Base-by-base conservation (phyloP, 2,113 vertebrate species). In the Picathartes gymnocephalus region DNA sequence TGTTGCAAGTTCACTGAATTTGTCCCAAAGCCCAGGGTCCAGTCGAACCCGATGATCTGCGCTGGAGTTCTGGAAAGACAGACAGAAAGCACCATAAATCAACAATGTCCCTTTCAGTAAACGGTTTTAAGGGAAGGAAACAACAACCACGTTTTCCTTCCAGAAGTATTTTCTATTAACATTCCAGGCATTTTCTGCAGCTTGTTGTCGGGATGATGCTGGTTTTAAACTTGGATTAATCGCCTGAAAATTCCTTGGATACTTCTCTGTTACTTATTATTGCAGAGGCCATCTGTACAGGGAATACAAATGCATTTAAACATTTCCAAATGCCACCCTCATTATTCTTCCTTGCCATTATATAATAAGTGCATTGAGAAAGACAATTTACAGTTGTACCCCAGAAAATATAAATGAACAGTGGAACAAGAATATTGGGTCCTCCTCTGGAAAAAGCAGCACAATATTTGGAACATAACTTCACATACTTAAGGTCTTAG, bases 1-100 rank as follows among this genome's bases (percentile, higher is more conserved):
- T n/a, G 99, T 99, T 96, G 99, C 99, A 97, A 99, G 98, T 97
- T 99, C 99, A 45, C 99, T 99, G 98, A 99, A 99, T 97, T 99
- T 99, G 97, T 99, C 99, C 99, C 99, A 99, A 71, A 99, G 99
- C 79, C 99, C 99, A 62, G 99, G 98, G 97, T 99, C 99, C 97
- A 99, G 98, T 64, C 99, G 98, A 93, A 99, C 99, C 35, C 99
- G 98, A 88, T 99, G 99, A 93, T 99, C 99, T 37, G 99, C 99
- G 12, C 99, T 99, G 78, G 99, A 99, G 97, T 99, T 99, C 99
- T 99, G 97, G 64, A 96, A 92, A 91, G 81, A 93, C 35, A 96
- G 72, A 74, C n/a, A 96, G 54, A 92, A 95, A 72, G 77, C 35
- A 83, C n/a, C 42, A 69, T 93, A 58, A 95, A 93, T 91, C 81